Base-by-base conservation (phyloP, 1,140 invertebrate genomes). In the Drosophila bocki region DNA sequence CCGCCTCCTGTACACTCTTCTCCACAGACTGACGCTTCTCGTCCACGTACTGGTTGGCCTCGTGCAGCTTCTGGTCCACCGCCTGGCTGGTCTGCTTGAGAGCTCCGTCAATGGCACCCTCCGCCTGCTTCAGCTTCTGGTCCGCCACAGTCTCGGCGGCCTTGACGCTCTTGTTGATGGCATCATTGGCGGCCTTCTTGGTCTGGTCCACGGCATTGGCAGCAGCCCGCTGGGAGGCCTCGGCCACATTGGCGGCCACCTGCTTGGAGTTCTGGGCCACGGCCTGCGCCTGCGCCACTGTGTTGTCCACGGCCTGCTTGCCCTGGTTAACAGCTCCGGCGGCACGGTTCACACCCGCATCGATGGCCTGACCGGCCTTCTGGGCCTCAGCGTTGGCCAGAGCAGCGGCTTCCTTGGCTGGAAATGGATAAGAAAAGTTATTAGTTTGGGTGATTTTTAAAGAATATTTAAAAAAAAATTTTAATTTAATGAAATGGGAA, bases 41-140 rank as follows among this genome's bases (percentile, higher is more conserved):
- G 62, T 93, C 93, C 44, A 92, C 87, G 74, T 86, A 93, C 62
- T 93, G 78, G 69, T 93, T 93, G 39, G 93, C 93, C 58, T 93
- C 93, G 7, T 92, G 75, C 69, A 93, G 74, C 78, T 93, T 93
- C 45, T 93, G 82, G 61, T 93, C 93, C 12, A 93, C 93, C 12
- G 91, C 44, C 60, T 92, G 82, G 54, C 92, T 93, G 41, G 93
- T 91, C 57, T 85, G 76, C 77, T 93, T 93, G 48, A 93, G 71
- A 22, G 82, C 83, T 6, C 80, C 85, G 57, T 93, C 92, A 64
- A 93, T 82, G 51, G 82, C 80, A 3, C 91, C 78, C 61, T 92
- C 92, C 19, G 88, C 92, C 65, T 92, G 57, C 77, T 92, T 93
- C 26, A 93, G 79, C 83, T 92, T 92, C 56, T 84, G 77, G 26